Conservation (phyloP, 2,888 invertebrate species). For the Agonopterix subpropinquella region DNA sequence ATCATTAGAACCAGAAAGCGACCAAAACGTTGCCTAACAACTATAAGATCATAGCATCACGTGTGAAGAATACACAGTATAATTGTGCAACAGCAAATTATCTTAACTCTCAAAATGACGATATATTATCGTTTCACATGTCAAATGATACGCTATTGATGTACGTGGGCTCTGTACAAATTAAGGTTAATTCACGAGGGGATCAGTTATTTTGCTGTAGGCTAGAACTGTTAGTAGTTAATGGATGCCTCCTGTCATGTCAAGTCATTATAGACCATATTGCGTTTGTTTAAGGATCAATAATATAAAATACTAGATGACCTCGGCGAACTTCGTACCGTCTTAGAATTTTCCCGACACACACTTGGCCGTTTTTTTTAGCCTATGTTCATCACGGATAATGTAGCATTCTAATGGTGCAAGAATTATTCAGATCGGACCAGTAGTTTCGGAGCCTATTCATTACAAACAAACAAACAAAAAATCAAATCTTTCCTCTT, state of each 20-base stretch:
- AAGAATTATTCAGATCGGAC: no score
- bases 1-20: no score
- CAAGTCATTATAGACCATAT: not conserved
- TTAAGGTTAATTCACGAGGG: conserved; percentile 7
- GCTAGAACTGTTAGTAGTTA: not conserved
- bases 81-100: conserved; percentile 10
- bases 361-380: no score
- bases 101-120: conserved; percentile 10
- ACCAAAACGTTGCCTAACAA: not conserved
- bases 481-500: no score
- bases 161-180: conserved; percentile 5
- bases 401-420: no score
- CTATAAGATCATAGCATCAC: not conserved
- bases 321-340: no score
- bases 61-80: conserved; percentile 1
- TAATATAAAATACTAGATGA: no score
- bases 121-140: conserved; percentile 9
- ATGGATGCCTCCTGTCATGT: not conserved
- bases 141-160: conserved; percentile 9
- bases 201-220: not conserved
- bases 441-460: no score
- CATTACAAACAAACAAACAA: no score
- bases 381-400: no score
- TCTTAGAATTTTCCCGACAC: no score
- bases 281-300: no score